Conservation (phyloP, 2,113 vertebrate species). For the Mesitornis unicolor region DNA sequence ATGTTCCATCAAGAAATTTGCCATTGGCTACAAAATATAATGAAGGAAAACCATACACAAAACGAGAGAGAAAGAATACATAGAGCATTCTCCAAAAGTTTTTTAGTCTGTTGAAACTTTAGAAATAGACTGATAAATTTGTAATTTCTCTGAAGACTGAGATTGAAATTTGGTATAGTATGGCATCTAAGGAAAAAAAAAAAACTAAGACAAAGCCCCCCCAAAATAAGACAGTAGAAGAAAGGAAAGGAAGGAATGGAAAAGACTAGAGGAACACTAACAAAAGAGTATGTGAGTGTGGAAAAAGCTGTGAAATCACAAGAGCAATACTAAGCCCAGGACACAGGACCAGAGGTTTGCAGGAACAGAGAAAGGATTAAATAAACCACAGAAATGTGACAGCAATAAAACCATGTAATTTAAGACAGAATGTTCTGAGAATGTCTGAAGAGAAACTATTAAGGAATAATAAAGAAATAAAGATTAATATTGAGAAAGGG, state of each 20-base stretch:
- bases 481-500: background rate
- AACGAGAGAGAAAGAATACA: background rate
- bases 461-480: background rate
- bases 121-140: background rate
- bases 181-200: background rate
- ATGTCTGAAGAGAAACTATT: background rate
- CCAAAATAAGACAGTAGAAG: background rate
- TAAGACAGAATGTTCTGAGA: background rate
- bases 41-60: background rate
- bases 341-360: background rate
- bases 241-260: background rate
- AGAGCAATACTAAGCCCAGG: background rate
- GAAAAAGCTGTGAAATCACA: background rate
- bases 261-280: background rate
- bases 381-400: background rate
- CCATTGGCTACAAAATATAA: background rate
- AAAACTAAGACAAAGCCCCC: too few relatives aligned
- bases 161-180: background rate
- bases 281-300: background rate
- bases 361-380: background rate
- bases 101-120: background rate
- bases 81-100: background rate
- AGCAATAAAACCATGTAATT: background rate
- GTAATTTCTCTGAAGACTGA: background rate
- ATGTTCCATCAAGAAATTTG: background rate